A percentile compares a stretch with the other conserved stretches of the same genome.
These are phyloP conservation scores for Seladonia tumulorum DNA, from an alignment of 2,888 invertebrate species.

Conservation along the genomic window DNA sequence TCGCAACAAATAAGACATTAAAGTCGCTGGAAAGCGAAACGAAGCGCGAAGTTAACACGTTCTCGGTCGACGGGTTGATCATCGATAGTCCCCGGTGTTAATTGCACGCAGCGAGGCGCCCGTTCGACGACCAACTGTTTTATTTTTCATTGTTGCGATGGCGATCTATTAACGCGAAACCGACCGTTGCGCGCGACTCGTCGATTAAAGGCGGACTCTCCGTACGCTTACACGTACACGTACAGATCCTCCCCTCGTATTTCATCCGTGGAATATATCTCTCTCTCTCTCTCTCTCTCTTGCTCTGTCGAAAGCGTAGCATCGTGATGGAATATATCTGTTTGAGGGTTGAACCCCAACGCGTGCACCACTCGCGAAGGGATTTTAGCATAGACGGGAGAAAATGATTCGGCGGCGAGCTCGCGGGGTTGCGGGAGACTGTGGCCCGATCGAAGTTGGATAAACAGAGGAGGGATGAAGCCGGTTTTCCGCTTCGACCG, in stretches of 20 bases:
- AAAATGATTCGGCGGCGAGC: conserved; percentile 24
- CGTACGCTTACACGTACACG: background rate
- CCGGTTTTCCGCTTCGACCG: background rate
- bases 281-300: background rate
- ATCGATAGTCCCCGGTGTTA: background rate
- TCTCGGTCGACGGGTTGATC: background rate
- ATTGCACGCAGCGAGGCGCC: background rate
- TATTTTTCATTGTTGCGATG: background rate
- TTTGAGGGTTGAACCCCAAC: conserved; percentile 45
- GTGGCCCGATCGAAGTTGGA: conserved; percentile 16
- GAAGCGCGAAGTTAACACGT: background rate
- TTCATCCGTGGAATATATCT: conserved; percentile 18
- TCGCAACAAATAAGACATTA: background rate
- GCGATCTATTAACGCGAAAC: conserved; percentile 20
- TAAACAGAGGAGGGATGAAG: background rate
- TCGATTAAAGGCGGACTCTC: conserved; percentile 20
- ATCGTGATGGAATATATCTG: conserved; percentile 47
- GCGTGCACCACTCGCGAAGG: conserved; percentile 23
- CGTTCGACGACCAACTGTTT: background rate
- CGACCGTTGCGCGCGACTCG: background rate
- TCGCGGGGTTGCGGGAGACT: background rate
- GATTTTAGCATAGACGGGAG: conserved; percentile 37
- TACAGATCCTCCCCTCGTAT: conserved; percentile 10
- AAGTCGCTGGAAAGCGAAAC: background rate
- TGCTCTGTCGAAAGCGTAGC: background rate